phyloP scores from a whole-genome alignment of 1,140 invertebrate genomes.

The Polypedilum vanderplanki region DNA sequence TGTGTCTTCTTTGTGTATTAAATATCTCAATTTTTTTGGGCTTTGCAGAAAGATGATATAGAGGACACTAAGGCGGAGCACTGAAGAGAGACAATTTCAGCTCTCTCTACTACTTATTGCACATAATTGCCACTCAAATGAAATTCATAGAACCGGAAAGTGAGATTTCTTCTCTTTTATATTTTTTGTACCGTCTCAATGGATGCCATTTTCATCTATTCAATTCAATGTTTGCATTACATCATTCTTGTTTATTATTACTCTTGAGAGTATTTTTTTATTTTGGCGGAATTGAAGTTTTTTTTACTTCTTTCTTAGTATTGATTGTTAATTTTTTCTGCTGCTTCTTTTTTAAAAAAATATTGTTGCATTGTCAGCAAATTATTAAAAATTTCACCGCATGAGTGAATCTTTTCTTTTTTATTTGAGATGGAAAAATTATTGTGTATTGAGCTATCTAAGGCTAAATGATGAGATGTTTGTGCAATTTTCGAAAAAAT shows the following conservation, averaged over 20 bases:
- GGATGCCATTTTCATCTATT: neutral
- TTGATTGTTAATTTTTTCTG: neutral
- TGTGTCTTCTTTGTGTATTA: neutral
- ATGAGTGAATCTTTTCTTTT: slow-evolving; percentile 6
- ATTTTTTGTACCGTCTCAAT: slow-evolving; percentile 8
- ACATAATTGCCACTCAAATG: slow-evolving; percentile 12
- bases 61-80: slow-evolving; percentile 25
- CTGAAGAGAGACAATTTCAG: neutral
- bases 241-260: neutral
- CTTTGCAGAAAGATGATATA: neutral
- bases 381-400: slow-evolving; percentile 24
- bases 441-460: neutral
- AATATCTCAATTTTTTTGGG: neutral
- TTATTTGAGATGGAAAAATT: neutral
- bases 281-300: no score
- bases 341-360: neutral
- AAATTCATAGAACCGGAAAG: neutral
- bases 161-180: neutral
- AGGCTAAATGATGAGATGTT: neutral
- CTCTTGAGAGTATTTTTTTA: no score
- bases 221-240: neutral
- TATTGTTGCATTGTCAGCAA: slow-evolving; percentile 26
- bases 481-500: slow-evolving; percentile 1
- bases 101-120: neutral
- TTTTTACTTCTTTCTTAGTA: neutral